Conservation (phyloP, 2,797 vertebrate species). For the Malurus splendens region DNA sequence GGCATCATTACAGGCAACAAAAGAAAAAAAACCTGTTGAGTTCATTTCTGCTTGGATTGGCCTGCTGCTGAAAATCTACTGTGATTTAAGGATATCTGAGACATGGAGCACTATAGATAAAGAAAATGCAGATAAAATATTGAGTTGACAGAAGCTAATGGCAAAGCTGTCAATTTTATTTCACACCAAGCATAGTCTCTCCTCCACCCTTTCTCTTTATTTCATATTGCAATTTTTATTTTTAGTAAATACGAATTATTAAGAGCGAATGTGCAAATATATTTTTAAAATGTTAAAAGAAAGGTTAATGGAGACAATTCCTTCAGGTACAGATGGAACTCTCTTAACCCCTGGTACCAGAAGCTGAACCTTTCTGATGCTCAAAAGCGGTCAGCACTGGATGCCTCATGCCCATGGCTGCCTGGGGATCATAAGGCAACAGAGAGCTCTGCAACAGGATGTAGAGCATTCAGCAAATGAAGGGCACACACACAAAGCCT, state of each 20-base stretch:
- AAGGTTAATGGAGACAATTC: background rate
- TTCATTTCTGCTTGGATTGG: background rate
- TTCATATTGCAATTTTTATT: background rate
- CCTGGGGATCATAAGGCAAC: background rate
- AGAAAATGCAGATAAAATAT: slow-evolving; percentile 11
- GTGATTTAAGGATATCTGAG: background rate
- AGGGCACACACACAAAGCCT: background rate
- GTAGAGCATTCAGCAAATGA: background rate
- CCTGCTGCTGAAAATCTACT: background rate
- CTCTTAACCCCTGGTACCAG: background rate
- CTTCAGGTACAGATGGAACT: background rate
- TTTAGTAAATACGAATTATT: background rate
- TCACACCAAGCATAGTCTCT: background rate
- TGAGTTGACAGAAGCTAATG: background rate
- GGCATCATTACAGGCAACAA: background rate
- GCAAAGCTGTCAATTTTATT: background rate
- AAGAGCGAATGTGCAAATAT: background rate
- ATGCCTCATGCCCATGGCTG: background rate
- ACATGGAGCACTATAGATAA: background rate
- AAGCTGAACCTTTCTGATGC: background rate
- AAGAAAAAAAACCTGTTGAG: slow-evolving; percentile 1
- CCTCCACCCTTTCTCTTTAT: background rate
- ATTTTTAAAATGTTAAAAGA: background rate
- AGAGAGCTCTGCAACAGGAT: background rate
- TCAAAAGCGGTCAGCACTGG: background rate